Evolutionary conservation across 2,888 invertebrate genomes (phyloP).

Genomic region (Hyppa rectilinea): DNA sequence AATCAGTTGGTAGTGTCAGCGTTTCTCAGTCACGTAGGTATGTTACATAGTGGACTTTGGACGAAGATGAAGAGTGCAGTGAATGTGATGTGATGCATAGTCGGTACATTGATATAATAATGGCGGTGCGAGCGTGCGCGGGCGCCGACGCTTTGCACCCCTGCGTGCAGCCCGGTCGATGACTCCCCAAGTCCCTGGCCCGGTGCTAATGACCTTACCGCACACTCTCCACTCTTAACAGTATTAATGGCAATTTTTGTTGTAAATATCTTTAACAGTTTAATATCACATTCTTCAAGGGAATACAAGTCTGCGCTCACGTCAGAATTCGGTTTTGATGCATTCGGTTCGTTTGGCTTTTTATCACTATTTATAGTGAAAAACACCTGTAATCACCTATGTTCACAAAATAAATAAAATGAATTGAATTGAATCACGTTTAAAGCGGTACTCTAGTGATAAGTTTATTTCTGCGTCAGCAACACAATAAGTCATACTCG

Average conservation of each 20-base stretch:
- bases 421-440: too few species aligned
- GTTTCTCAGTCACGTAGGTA: conserved; percentile 65
- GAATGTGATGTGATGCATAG: conserved; percentile 54
- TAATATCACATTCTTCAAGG: conserved; percentile 8
- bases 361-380: too few species aligned
- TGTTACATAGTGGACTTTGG: conserved; percentile 60
- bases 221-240: conserved; percentile 75
- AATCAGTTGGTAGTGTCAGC: conserved; percentile 51
- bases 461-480: conserved; percentile 13
- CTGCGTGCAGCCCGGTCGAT: conserved; percentile 84
- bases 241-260: conserved; percentile 76
- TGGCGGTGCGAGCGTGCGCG: conserved; percentile 62
- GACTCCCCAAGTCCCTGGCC: conserved; percentile 81
- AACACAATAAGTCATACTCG: conserved; percentile 22
- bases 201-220: conserved; percentile 83
- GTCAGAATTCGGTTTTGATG: conserved; percentile 22
- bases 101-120: conserved; percentile 60
- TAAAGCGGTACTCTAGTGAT: conserved; percentile 15
- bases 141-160: conserved; percentile 73
- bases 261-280: conserved; percentile 55
- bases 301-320: not conserved
- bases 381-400: too few species aligned
- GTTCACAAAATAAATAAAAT: too few species aligned
- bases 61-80: conserved; percentile 44
- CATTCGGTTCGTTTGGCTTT: too few species aligned